These are phyloP conservation scores for Sarcophaga carnaria DNA, from an alignment of 2,888 invertebrate species.

Conservation along the genomic window DNA sequence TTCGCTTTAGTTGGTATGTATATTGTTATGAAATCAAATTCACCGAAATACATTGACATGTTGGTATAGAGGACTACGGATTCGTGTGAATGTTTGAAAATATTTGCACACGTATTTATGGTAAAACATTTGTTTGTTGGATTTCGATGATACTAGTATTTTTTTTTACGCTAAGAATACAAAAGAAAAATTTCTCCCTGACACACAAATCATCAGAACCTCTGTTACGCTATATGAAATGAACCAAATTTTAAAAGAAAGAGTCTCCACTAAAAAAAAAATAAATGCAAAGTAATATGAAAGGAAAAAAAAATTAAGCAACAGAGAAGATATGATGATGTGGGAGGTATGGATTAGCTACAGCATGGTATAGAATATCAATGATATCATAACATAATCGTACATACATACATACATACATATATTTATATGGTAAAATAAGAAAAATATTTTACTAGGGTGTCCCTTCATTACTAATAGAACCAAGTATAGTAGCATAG, in stretches of 20 bases:
- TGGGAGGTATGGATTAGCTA: conserved; percentile 24
- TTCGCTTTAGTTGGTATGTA: conserved; percentile 50
- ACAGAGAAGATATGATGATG: conserved; percentile 13
- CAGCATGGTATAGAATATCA: conserved; percentile 48
- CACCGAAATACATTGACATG: neutral
- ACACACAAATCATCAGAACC: neutral
- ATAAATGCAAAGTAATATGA: conserved; percentile 1
- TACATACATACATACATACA: neutral
- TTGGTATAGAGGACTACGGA: neutral
- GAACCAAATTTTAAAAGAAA: conserved; percentile 18
- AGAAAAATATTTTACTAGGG: neutral
- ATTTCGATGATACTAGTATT: conserved; percentile 60
- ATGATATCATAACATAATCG: conserved; percentile 35
- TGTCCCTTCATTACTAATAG: neutral
- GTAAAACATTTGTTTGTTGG: conserved; percentile 58
- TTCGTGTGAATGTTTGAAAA: neutral
- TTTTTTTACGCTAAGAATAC: conserved; percentile 58
- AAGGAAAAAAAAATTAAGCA: too few relatives aligned
- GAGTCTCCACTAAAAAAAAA: neutral
- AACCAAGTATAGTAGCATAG: neutral
- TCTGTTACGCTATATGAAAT: neutral
- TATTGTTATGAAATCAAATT: conserved; percentile 23
- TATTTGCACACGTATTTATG: conserved; percentile 65
- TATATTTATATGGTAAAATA: neutral
- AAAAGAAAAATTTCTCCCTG: conserved; percentile 5